Percentiles rank a stretch among this genome's conserved stretches.
Conservation (phyloP, 1,140 invertebrate genomes). For the Antheraea pernyi region DNA sequence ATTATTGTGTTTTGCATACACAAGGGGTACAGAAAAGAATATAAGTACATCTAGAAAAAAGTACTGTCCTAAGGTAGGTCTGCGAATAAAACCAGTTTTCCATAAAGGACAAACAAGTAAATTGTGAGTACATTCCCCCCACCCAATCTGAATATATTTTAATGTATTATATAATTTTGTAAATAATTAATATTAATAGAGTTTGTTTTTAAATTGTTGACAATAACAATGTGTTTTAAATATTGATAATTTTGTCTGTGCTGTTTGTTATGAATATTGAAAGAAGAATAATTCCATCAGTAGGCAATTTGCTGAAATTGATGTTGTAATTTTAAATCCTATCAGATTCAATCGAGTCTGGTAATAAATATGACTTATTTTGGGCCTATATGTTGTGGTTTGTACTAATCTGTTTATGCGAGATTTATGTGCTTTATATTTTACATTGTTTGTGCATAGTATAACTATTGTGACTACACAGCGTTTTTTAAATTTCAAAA, state of each 20-base stretch:
- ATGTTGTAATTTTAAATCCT: background rate
- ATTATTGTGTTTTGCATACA: too few species aligned
- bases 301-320: background rate
- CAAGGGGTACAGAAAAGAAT: too few species aligned
- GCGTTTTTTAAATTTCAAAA: too few species aligned
- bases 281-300: background rate
- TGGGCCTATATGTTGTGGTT: background rate
- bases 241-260: background rate
- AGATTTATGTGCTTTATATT: background rate
- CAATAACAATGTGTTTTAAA: background rate
- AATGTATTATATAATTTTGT: background rate
- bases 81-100: too few species aligned
- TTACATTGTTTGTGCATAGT: too few species aligned
- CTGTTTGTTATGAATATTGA: background rate
- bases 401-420: background rate
- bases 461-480: too few species aligned
- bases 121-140: too few species aligned
- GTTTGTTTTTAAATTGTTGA: background rate
- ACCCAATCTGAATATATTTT: background rate
- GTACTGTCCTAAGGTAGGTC: too few species aligned
- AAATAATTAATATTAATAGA: background rate
- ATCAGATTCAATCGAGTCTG: background rate
- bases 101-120: too few species aligned
- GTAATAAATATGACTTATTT: background rate
- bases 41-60: too few species aligned